Conservation (phyloP, 1,140 invertebrate genomes). For the Saccostrea cuccullata region DNA sequence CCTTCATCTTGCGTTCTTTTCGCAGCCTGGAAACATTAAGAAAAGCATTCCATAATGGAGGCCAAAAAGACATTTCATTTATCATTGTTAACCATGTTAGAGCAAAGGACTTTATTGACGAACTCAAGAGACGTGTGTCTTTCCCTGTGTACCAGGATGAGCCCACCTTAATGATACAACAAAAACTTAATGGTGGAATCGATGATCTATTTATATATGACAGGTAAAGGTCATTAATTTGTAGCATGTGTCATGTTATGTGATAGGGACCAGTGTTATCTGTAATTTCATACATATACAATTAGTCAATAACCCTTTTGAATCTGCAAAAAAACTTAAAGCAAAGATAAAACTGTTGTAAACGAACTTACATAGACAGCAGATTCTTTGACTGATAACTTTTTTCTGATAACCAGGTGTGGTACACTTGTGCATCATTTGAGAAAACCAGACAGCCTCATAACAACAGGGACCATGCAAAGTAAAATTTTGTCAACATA, state of each 20-base stretch:
- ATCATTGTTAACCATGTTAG: slow-evolving; percentile 71
- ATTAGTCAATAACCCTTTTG: no score
- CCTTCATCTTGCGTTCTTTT: not conserved
- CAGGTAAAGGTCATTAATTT: slow-evolving; percentile 63
- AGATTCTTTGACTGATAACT: not conserved
- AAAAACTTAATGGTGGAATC: slow-evolving; percentile 68
- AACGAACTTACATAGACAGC: no score
- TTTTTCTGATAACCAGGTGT: not conserved
- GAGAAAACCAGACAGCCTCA: not conserved
- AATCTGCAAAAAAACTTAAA: no score
- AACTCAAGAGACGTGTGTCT: slow-evolving; percentile 57
- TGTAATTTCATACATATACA: no score
- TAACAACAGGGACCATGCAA: not conserved
- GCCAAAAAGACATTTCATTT: slow-evolving; percentile 66
- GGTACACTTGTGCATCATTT: slow-evolving; percentile 4
- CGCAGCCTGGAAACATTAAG: slow-evolving; percentile 66
- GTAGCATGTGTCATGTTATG: not conserved
- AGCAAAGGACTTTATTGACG: slow-evolving; percentile 46
- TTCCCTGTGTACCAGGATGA: slow-evolving; percentile 76
- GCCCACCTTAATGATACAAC: slow-evolving; percentile 66
- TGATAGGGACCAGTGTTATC: not conserved
- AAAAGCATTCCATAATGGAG: slow-evolving; percentile 45
- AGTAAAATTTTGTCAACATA: not conserved
- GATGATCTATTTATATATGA: slow-evolving; percentile 77
- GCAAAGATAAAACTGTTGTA: no score